Evolutionary conservation across 2,113 vertebrate species (phyloP).

Genomic region (Otus sunia): DNA sequence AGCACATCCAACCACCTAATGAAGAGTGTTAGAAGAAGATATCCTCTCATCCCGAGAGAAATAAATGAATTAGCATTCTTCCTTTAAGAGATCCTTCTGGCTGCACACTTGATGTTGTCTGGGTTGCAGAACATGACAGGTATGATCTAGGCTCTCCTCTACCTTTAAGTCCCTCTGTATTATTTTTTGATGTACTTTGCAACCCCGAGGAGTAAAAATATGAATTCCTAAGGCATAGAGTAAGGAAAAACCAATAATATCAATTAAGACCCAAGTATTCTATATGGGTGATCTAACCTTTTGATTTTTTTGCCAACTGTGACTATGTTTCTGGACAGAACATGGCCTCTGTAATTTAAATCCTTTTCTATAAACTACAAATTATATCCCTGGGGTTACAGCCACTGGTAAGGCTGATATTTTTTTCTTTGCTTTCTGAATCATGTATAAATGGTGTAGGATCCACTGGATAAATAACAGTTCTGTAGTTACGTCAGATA

Average conservation of each 20-base stretch:
- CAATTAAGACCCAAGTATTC: not conserved
- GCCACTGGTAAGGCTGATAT: not conserved
- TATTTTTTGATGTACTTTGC: not conserved
- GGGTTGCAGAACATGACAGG: not conserved
- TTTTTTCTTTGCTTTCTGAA: not conserved
- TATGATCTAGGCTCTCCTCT: not conserved
- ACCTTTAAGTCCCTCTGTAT: not conserved
- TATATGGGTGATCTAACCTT: not conserved
- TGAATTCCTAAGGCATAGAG: not conserved
- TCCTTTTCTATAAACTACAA: not conserved
- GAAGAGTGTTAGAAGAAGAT: not conserved
- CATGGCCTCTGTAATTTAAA: not conserved
- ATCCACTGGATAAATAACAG: not conserved
- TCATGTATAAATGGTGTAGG: not conserved
- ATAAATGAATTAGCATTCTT: not conserved
- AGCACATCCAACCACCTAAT: not conserved
- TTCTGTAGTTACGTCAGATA: not conserved
- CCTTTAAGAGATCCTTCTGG: not conserved
- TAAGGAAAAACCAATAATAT: not conserved
- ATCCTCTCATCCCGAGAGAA: not conserved
- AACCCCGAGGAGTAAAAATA: not conserved
- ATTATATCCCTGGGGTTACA: fast-evolving
- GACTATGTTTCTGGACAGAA: not conserved
- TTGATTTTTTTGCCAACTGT: not conserved
- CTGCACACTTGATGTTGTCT: not conserved